Base-by-base conservation (phyloP, 2,113 vertebrate species). In the Theristicus caerulescens region DNA sequence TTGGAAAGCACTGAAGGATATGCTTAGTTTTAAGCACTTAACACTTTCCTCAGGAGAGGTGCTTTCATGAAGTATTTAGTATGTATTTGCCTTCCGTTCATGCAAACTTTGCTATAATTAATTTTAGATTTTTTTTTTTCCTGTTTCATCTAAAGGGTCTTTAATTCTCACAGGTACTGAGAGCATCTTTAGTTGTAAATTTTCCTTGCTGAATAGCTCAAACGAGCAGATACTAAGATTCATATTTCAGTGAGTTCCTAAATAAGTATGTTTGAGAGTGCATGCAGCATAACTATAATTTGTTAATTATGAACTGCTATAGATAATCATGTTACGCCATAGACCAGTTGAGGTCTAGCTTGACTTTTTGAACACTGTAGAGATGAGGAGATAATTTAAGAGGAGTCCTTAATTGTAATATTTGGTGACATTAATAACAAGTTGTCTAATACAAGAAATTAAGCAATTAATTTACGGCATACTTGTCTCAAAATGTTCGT, bases 401-500 rank as follows among this genome's bases (percentile, higher is more conserved):
- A 93, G 92, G 49, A 96, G 49, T 93, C 69, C 47, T 96, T 97
- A 97, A 94, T 96, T 96, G 93, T 96, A 91, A 65, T 82, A 80
- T 81, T 97, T 86, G 82, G 64, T 96, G 90, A 90, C 76, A 46
- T 85, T 95, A 97, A 95, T 97, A 93, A 74, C 92, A 96, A 91
- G 61, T 88, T 97, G 74, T 79, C 36, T 93, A 89, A 85, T 93
- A 42, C 9, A 44, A 74, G 88, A 93, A 96, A 69, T 62, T 24
- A 89, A 74, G 79, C 83, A 92, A 97, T 94, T 97, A 95, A 96
- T 96, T 82, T 94, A 47, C n/a, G 80, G 47, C 2, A 7, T 87
- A 29, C 72, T 91, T 92, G 51, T 74, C 80, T 96, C 40, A 57
- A 86, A 96, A 66, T 12, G 57, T 47, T 87, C 78, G 20, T 76